Base-by-base conservation (phyloP, 2,113 vertebrate genomes). In the Orthonyx spaldingii region DNA sequence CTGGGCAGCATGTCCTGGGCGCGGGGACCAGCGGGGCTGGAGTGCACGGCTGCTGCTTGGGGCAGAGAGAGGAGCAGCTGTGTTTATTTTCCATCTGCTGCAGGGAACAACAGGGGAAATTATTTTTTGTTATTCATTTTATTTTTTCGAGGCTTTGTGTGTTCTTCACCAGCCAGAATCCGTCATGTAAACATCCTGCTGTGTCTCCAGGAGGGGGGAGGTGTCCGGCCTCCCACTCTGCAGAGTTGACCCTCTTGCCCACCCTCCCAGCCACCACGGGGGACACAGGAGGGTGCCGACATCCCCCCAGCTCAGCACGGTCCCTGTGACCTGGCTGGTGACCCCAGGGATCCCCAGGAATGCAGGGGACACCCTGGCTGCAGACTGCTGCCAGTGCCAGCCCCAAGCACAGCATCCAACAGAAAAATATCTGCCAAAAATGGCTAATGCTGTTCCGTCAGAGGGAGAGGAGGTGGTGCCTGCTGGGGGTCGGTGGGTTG, bases 41-140 rank as follows among this genome's bases (percentile, higher is more conserved):
- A 55, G 44, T 11, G 68, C 14, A 0, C 0, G 15, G 86, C 28
- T 0, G 0, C 71, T 32, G 90, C 63, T 83, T 0, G 3, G 76
- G 91, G 27, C 55, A 65, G 50, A 2, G 1, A 65, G 50, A 2
- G 1, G 35, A 94, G 77, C 95, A 96, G 96, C 94, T 96, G 95
- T 96, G 93, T 96, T 96, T 97, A 92, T 88, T 94, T 93, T 89
- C 76, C 89, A 91, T 81, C 95, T 42, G 72, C 87, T 93, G 65
- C 24, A 68, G 46, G 37, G 64, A 94, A 84, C 86, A 94, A 84
- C 86, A 42, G n/a, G 91, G 49, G 69, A n/a, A 41, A 14, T 30
- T 41, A 49, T 77, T 59, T 49, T 13, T 66, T 59, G 70, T 85
- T 23, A 17, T 84, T 63, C 0, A 2, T 84, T 87, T 85, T 59